Base-by-base conservation (phyloP, 2,888 invertebrate genomes). In the Ectobius pallidus region DNA sequence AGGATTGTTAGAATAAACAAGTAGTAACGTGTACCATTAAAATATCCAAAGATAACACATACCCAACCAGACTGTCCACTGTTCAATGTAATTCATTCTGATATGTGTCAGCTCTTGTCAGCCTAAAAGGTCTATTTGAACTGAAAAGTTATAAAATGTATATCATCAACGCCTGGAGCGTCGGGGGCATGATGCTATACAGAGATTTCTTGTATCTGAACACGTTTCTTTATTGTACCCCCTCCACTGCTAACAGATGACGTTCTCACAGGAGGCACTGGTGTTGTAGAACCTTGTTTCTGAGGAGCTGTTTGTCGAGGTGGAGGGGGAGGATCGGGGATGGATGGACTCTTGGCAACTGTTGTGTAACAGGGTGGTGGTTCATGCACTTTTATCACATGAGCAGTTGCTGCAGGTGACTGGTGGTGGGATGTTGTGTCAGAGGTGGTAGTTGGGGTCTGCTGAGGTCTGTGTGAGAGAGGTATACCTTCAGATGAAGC, bases 121-220 rank as follows among this genome's bases (percentile, higher is more conserved):
- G 1, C 46, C 18, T 1, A 2, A 7, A 7, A 25, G n/a, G 25
- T 25, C 11, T 30, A 27, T 18, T 46, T 65, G 44, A 65, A 65
- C 27, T 46, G 65, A 16, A 65, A 65, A 27, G 65, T 65, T 22
- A 65, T 65, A 16, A n/a, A 65, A 18, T 65, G 65, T 14, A 65
- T 65, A 18, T 65, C 46, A n/a, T 27, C 46, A 65, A 27, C 65
- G 46, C 46, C 25, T 9, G 16, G 16, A 4, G 46, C 65, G 55
- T 69, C 30, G 42, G 62, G 63, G 46, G 46, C 62, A 27, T 52
- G 42, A 58, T 77, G 87, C 89, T 91, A 92, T 81, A 92, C 92
- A 74, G 91, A 91, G 82, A 92, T 92, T 84, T 92, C 92, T 83
- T 92, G 92, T 78, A 92, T 92, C 83, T 92, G 92, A 74, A 92